Base-by-base conservation (phyloP, 1,140 invertebrate genomes). In the Phenacoccus solenopsis region DNA sequence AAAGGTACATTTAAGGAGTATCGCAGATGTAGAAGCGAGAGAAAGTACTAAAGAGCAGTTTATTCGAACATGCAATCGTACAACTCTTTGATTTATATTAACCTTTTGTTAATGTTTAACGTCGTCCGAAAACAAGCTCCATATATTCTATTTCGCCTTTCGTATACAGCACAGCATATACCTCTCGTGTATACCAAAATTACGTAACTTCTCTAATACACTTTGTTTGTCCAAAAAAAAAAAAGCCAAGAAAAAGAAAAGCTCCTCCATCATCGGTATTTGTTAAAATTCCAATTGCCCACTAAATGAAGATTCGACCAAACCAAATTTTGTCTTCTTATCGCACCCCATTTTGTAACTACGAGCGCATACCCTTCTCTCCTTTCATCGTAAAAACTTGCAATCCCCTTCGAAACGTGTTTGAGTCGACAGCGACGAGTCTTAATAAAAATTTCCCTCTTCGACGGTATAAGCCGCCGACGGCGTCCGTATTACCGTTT, bases 321-420 rank as follows among this genome's bases (percentile, higher is more conserved):
- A n/a, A n/a, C n/a, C n/a, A n/a, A n/a, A n/a, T n/a, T n/a, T n/a
- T n/a, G n/a, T n/a, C n/a, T n/a, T n/a, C n/a, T n/a, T n/a, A n/a
- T n/a, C n/a, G n/a, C n/a, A n/a, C n/a, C n/a, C n/a, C 30, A 32
- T 7, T 13, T 32, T 32, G 13, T 13, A 32, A 32, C 30, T 32
- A 32, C 38, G 3, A 9, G 5, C 30, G 30, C 30, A 13, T 32
- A 32, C 30, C 30, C 13, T 13, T 32, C n/a, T n/a, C n/a, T 32
- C 30, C 30, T 32, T 5, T 13, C 30, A 32, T 7, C 5, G 13
- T 5, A 32, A 13, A 32, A 13, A 49, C 12, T 49, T 9, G 16
- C 16, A 49, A 16, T n/a, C 32, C 59, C 59, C 59, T 64, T 25
- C 59, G 20, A 64, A 64, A 64, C 59, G 59, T 64, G 59, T 64